Conservation (phyloP, 1,140 invertebrate genomes). For the Antheraea mylitta region DNA sequence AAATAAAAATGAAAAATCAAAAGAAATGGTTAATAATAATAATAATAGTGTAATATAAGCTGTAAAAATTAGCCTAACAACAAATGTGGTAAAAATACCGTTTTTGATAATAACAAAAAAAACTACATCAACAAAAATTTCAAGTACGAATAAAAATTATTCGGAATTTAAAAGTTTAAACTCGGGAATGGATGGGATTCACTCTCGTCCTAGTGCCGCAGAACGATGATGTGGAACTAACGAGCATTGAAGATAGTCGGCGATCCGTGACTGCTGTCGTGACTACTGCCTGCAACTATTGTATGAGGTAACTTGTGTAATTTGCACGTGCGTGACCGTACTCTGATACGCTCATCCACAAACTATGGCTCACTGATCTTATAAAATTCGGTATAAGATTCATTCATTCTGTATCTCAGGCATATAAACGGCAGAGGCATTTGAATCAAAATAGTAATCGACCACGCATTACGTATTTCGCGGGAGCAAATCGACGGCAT, state of each 20-base stretch:
- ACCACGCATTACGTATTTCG: no score
- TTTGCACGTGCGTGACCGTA: constrained; percentile 5
- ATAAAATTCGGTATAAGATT: not conserved
- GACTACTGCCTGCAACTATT: constrained; percentile 40
- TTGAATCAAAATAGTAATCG: no score
- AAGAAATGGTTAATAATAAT: no score
- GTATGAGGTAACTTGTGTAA: constrained; percentile 50
- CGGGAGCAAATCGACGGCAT: no score
- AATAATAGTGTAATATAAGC: no score
- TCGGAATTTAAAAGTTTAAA: not conserved
- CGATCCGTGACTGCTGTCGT: constrained; percentile 53
- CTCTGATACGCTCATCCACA: not conserved
- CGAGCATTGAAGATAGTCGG: constrained; percentile 24
- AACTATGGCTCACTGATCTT: constrained; percentile 1
- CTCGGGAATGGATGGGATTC: constrained; percentile 37
- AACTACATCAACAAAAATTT: not conserved
- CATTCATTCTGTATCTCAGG: not conserved
- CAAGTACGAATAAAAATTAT: not conserved
- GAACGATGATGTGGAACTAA: constrained; percentile 43
- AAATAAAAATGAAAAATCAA: no score
- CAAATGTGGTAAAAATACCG: no score
- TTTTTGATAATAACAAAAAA: no score
- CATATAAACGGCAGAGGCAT: no score
- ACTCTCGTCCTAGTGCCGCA: constrained; percentile 51
- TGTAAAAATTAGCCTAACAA: no score